phyloP scores from a whole-genome alignment of 2,113 vertebrate species.

The Vulpes ferrilata region DNA sequence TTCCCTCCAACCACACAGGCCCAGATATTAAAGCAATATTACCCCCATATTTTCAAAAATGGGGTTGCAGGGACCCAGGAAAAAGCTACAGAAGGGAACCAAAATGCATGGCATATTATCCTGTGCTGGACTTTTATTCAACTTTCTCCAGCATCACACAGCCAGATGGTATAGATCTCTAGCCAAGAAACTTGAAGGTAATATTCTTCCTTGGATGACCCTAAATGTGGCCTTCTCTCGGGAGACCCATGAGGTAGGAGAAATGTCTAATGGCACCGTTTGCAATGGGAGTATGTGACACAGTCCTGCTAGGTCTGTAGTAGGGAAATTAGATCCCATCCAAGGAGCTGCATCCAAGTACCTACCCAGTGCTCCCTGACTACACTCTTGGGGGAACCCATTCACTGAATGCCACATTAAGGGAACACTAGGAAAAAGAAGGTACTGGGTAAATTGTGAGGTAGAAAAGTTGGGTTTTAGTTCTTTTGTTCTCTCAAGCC shows the following conservation, averaged over 20 bases:
- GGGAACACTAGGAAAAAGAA: background rate
- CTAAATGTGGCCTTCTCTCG: background rate
- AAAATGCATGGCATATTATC: no score
- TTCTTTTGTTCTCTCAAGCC: background rate
- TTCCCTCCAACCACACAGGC: background rate
- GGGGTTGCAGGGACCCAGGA: background rate
- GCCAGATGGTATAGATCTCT: background rate
- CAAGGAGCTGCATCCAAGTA: background rate
- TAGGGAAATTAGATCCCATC: background rate
- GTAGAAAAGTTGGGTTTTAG: background rate
- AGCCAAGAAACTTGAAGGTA: background rate
- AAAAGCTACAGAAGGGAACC: background rate
- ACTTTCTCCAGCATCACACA: background rate
- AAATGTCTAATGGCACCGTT: background rate
- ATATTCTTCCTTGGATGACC: background rate
- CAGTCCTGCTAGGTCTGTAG: background rate
- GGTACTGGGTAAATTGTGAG: background rate
- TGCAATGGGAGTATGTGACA: background rate
- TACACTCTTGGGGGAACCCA: background rate
- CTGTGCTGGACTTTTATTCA: accelerated
- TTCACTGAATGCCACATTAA: background rate
- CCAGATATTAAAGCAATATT: background rate
- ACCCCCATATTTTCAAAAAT: background rate
- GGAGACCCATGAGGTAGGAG: background rate
- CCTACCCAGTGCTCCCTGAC: background rate